Conservation (phyloP, 2,888 invertebrate species). For the Corythucha ciliata region DNA sequence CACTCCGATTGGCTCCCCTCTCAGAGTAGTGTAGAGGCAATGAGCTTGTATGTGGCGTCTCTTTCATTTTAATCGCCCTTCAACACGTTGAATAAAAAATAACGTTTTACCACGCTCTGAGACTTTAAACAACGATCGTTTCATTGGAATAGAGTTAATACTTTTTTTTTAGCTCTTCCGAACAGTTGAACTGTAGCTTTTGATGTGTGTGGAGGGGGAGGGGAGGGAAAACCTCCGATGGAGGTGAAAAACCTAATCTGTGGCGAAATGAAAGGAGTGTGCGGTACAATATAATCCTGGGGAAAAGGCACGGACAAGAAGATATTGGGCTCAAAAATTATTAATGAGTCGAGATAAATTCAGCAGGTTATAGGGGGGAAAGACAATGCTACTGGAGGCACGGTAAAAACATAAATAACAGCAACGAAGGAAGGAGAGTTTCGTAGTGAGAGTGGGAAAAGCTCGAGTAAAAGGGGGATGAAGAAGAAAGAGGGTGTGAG, state of each 20-base stretch:
- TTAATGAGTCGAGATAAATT: constrained; percentile 33
- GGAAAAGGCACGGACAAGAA: constrained; percentile 27
- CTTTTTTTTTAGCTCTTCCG: too few species aligned
- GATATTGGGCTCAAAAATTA: constrained; percentile 32
- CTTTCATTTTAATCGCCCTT: too few species aligned
- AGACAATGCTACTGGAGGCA: constrained; percentile 26
- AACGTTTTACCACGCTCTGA: too few species aligned
- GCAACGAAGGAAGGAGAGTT: constrained; percentile 29
- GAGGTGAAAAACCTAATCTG: constrained; percentile 24
- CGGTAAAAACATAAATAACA: constrained; percentile 33
- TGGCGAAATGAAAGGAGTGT: constrained; percentile 26
- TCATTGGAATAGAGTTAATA: too few species aligned
- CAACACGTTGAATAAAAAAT: too few species aligned
- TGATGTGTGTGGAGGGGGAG: too few species aligned
- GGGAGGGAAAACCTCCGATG: constrained; percentile 16
- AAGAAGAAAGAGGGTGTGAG: constrained; percentile 4
- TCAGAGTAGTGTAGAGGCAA: too few species aligned
- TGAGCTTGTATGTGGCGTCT: too few species aligned
- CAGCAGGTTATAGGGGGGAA: constrained; percentile 31
- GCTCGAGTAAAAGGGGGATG: constrained; percentile 14
- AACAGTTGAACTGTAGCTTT: too few species aligned
- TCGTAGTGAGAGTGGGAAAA: constrained; percentile 15
- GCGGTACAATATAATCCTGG: constrained; percentile 24
- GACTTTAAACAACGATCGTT: too few species aligned
- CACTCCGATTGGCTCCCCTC: too few species aligned